Evolutionary conservation across 1,140 invertebrate species (phyloP), one percentile per base, ranked within the genome.

Genomic region (Rhyzopertha dominica): DNA sequence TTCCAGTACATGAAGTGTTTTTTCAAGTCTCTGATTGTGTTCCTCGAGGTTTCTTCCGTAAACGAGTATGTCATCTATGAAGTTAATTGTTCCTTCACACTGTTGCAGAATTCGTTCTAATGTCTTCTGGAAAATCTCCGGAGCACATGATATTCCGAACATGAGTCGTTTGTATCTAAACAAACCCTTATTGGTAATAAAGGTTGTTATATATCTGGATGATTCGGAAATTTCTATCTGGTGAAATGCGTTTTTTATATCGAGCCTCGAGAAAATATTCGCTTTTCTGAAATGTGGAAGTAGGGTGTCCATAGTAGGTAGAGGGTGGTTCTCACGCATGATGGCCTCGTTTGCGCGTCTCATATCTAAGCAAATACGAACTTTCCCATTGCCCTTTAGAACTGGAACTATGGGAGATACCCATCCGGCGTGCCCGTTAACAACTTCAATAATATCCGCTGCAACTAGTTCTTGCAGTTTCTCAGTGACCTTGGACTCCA

Each of bases 91-190:
- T 22, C 12, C 47, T 28, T 29, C 44, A 42, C 40, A 62, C 43
- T 25, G 47, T 5, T 37, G 20, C 35, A 67, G 50, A 12, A 67
- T 53, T 24, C 53, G 49, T 47, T 61, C 48, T 43, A 66, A 49
- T n/a, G 49, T 63, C 49, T 62, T 61, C 54, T 70, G 67, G 50
- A 67, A 69, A 10, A 58, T 45, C 51, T 67, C 66, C 13, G 66
- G 65, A 14, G 66, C 61, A 19, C 43, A 56, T 20, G 26, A 43
- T 2, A 65, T 50, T 2, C 63, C 63, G 35, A 54, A 60, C 61
- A 66, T 58, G 12, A 70, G 42, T 23, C 64, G 38, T 43, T 62
- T 67, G 46, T 66, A 68, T 32, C 56, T 36, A 49, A 50, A 67
- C 16, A 67, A 38, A 7, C 66, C 66, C 48, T 56, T 58, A 13